A percentile compares a stretch with the other conserved stretches of the same genome.
Conservation (phyloP, 1,140 invertebrate species). For the Aphelenchoides fujianensis region DNA sequence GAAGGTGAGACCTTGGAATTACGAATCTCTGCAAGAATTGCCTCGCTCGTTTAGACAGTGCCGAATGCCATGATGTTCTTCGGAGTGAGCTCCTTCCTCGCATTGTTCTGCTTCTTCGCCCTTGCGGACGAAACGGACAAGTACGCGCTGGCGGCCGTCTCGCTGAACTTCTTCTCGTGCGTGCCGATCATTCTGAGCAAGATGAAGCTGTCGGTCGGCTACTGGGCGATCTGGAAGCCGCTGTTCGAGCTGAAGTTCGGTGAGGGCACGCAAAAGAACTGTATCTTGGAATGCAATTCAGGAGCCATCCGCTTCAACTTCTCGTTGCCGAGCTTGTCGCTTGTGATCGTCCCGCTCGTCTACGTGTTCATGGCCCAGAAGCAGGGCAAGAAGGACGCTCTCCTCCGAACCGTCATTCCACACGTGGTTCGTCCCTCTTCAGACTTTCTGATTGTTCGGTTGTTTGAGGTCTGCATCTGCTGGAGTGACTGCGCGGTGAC, state of each 20-base stretch:
- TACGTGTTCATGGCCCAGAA: conserved; percentile 44
- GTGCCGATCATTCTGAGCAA: conserved; percentile 43
- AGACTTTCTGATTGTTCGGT: too few relatives aligned
- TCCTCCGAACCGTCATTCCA: conserved; percentile 39
- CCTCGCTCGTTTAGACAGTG: conserved; percentile 30
- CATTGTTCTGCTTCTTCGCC: conserved; percentile 43
- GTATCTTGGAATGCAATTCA: conserved; percentile 4
- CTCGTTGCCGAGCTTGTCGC: conserved; percentile 37
- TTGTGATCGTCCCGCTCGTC: conserved; percentile 43
- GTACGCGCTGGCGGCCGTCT: conserved; percentile 45
- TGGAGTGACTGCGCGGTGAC: conserved; percentile 54
- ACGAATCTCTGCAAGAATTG: not conserved
- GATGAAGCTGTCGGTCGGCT: conserved; percentile 42
- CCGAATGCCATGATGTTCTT: conserved; percentile 21
- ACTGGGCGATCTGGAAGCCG: conserved; percentile 48
- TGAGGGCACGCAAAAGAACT: conserved; percentile 4
- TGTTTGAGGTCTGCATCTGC: conserved; percentile 52
- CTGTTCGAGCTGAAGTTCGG: conserved; percentile 45
- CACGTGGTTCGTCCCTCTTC: conserved; percentile 51
- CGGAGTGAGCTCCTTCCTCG: conserved; percentile 41
- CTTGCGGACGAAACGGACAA: conserved; percentile 45
- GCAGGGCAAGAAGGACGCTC: conserved; percentile 3
- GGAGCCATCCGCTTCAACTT: conserved; percentile 36
- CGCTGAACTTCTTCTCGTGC: conserved; percentile 49
- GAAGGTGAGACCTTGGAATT: conserved; percentile 15